Evolutionary conservation across 2,888 invertebrate species (phyloP), one percentile per base, ranked within the genome.

Genomic region (Drosophila neonasuta): DNA sequence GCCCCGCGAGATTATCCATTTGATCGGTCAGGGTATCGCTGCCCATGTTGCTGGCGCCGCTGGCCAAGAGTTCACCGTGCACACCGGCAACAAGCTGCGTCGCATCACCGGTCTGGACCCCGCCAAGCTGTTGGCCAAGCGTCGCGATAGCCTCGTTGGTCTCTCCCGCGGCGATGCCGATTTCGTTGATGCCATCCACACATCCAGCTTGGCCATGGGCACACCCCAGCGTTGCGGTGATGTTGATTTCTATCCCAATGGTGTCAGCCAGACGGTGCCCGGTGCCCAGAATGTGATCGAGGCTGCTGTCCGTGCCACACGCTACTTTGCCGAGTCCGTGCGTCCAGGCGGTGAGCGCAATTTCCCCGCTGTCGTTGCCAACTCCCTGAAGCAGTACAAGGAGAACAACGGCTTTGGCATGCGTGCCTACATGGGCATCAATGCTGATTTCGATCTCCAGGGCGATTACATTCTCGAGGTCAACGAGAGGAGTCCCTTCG

Each of bases 51-150:
- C 88, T 73, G 91, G 91, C 17, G 81, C 78, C 44, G 90, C 88
- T 62, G 91, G 82, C 3, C 84, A 88, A 66, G 77, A 88, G 29
- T 90, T 80, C 66, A 80, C 80, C 17, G 74, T 80, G 15, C 68
- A 80, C 8, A 90, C 89, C 34, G 88, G 88, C n/a, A 74, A 88
- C 54, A 75, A 85, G 68, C 65, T 90, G 71, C 89, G 88, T 15
- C 89, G 90, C 63, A 88, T 91, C 51, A 90, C 91, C 24, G 91
- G 87, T 36, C 76, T 90, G 74, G 90, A 90, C 36, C 90, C 90
- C 39, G 77, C 88, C 13, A 87, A 82, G 58, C 67, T 87, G 10
- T 75, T 79, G 54, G 77, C 86, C 71, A 86, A 86, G 58, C 65
- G 74, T 15, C 46, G 69, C 11, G 74, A 80, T 2, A 57, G 71